These are phyloP conservation scores for Hymenochirus boettgeri DNA, from an alignment of 2,113 vertebrate genomes.

Conservation along the genomic window DNA sequence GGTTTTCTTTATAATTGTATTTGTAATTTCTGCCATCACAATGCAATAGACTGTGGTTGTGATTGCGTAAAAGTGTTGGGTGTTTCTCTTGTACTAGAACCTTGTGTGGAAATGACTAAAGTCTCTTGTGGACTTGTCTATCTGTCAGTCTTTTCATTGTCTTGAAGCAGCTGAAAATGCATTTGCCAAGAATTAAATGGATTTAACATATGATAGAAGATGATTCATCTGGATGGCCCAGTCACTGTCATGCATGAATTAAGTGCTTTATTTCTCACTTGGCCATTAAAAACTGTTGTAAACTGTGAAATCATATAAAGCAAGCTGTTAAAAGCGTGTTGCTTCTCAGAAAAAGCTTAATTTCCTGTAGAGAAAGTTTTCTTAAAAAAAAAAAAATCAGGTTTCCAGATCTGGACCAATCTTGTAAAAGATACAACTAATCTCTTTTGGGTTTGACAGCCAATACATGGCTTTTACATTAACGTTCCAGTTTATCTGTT, in stretches of 20 bases:
- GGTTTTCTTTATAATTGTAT: no score
- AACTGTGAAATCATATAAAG: not conserved
- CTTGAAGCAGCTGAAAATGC: not conserved
- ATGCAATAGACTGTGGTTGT: not conserved
- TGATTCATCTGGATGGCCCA: not conserved
- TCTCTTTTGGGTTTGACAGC: constrained; percentile 29
- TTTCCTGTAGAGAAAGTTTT: no score
- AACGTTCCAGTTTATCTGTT: constrained; percentile 23
- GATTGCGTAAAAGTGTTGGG: not conserved
- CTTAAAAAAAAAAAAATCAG: no score
- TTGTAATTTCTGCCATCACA: no score
- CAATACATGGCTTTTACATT: constrained; percentile 16
- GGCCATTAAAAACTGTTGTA: not conserved
- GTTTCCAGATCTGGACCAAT: no score
- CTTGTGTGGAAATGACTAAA: not conserved
- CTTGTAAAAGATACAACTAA: constrained; percentile 4
- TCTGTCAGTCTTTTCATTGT: not conserved
- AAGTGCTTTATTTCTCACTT: not conserved
- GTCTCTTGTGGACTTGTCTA: constrained; percentile 2
- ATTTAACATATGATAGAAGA: not conserved
- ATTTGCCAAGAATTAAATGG: not conserved
- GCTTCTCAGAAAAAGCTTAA: no score
- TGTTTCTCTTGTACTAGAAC: not conserved
- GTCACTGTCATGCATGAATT: not conserved
- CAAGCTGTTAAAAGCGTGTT: no score